Percentiles rank a stretch among this genome's conserved stretches.
These are phyloP conservation scores for Chrysocyon brachyurus DNA, from an alignment of 2,797 vertebrate genomes.

Conservation along the genomic window DNA sequence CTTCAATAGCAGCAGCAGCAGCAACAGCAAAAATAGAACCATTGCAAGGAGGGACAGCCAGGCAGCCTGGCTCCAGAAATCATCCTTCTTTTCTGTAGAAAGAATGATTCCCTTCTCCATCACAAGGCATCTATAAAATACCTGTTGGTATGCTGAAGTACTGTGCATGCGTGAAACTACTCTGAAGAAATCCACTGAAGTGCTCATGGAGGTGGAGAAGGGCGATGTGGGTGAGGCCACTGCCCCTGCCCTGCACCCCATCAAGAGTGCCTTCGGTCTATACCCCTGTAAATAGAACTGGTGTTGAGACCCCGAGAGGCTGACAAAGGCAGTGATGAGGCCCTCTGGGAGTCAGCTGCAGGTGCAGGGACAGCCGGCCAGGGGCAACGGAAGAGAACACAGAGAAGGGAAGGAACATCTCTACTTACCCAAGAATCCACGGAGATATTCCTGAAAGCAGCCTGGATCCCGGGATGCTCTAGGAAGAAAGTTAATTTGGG, in stretches of 20 bases:
- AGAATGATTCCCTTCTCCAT: background rate
- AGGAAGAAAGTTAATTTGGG: slow-evolving; percentile 58
- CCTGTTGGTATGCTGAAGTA: background rate
- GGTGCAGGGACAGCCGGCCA: background rate
- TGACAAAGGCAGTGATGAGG: background rate
- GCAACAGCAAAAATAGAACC: background rate
- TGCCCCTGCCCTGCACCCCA: too few species aligned
- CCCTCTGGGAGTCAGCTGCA: background rate
- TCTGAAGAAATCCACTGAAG: background rate
- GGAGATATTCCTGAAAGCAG: slow-evolving; percentile 36
- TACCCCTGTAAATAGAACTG: background rate
- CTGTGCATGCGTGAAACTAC: background rate
- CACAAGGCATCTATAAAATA: background rate
- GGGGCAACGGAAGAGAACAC: background rate
- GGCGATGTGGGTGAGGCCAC: background rate
- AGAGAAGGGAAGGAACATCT: background rate
- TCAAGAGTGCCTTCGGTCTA: background rate
- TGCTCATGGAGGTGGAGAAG: background rate
- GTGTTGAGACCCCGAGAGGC: background rate
- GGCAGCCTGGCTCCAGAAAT: background rate
- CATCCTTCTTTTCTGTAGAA: background rate
- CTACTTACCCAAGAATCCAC: slow-evolving; percentile 63
- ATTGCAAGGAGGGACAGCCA: background rate
- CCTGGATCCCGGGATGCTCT: slow-evolving; percentile 53
- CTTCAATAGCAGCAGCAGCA: background rate